Evolutionary conservation across 2,113 vertebrate species (phyloP).

Genomic region (Mungos mungo): DNA sequence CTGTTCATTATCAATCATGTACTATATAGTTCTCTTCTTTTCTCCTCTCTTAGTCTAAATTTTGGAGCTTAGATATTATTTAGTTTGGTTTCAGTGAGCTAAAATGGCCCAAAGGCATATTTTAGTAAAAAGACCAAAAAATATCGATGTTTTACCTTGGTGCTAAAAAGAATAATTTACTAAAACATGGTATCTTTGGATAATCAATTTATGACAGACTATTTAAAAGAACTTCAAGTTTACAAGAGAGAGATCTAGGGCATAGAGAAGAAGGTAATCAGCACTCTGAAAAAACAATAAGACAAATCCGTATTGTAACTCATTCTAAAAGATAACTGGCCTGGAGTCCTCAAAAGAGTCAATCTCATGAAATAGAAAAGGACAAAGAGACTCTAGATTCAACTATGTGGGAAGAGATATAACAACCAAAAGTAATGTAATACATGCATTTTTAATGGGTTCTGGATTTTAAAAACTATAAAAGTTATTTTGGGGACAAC

Average conservation of each 20-base stretch:
- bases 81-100: not conserved
- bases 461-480: not conserved
- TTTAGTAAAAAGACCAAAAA: not conserved
- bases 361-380: not conserved
- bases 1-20: not conserved
- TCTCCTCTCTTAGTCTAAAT: not conserved
- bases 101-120: not conserved
- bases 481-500: not conserved
- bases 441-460: not conserved
- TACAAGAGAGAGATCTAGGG: not conserved
- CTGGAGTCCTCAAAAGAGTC: not conserved
- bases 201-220: not conserved
- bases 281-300: not conserved
- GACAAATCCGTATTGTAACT: not conserved
- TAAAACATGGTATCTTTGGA: not conserved
- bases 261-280: not conserved
- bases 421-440: not conserved
- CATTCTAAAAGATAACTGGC: not conserved
- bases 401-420: not conserved
- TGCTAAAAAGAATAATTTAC: not conserved
- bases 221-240: constrained; percentile 30
- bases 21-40: not conserved
- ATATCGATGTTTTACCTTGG: not conserved
- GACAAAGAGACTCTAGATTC: not conserved
- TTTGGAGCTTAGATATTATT: constrained; percentile 23